Conservation (phyloP, 2,797 vertebrate species). For the Cossypha polioptera region DNA sequence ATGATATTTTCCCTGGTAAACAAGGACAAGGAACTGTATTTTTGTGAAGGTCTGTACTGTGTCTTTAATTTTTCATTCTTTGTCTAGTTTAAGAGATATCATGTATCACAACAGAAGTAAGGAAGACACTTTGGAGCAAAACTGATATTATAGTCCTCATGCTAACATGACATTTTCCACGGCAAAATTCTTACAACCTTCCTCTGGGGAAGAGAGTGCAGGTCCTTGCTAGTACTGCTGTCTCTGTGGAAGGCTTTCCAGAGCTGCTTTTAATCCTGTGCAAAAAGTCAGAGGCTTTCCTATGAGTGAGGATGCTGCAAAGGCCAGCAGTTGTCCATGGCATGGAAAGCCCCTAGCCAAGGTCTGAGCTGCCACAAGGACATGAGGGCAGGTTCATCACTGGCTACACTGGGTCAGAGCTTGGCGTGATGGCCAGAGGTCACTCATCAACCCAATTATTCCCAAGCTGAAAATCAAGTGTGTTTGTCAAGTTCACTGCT, state of each 20-base stretch:
- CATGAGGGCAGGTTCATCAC: neutral
- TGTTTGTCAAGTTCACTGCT: neutral
- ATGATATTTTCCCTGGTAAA: neutral
- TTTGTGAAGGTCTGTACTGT: neutral
- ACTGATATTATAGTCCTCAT: neutral
- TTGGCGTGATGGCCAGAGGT: neutral
- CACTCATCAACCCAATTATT: neutral
- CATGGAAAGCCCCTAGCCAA: rapidly evolving
- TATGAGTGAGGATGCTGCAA: neutral
- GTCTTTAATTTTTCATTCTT: neutral
- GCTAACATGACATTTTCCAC: neutral
- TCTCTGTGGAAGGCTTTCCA: neutral
- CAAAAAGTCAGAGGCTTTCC: neutral
- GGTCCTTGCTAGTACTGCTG: rapidly evolving
- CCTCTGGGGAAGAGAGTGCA: neutral
- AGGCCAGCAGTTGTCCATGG: neutral
- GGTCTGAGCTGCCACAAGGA: neutral
- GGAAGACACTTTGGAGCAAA: neutral
- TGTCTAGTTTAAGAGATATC: neutral
- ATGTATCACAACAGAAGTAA: neutral
- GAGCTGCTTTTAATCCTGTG: neutral
- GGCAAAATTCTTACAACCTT: neutral
- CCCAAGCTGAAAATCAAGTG: neutral
- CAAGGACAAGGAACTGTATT: neutral
- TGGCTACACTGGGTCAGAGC: neutral